phyloP scores from a whole-genome alignment of 2,113 vertebrate species.

The Pungitius pungitius region DNA sequence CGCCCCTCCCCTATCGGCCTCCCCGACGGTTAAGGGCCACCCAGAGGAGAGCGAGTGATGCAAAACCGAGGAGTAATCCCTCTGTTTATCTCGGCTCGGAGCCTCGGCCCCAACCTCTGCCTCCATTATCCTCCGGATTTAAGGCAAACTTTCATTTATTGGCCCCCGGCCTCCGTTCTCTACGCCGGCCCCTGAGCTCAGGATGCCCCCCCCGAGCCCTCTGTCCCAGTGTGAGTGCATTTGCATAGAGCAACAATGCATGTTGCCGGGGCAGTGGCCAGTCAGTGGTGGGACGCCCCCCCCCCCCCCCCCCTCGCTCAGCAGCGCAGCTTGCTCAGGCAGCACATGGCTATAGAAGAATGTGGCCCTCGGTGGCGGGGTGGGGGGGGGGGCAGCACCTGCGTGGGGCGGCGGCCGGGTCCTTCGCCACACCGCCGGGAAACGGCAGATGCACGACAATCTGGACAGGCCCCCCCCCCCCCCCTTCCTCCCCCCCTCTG shows the following conservation, averaged over 20 bases:
- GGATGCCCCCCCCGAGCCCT: constrained; percentile 77
- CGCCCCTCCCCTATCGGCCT: constrained; percentile 32
- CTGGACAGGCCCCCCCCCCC: constrained; percentile 40
- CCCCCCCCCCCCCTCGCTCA: constrained; percentile 37
- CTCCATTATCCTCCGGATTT: constrained; percentile 95
- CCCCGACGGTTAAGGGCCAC: constrained; percentile 95
- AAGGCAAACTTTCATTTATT: constrained; percentile 95
- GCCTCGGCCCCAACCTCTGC: constrained; percentile 92
- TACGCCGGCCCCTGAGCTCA: constrained; percentile 84
- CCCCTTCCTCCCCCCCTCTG: neutral
- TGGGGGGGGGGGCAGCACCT: constrained; percentile 67
- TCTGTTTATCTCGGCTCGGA: constrained; percentile 95
- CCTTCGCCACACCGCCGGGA: constrained; percentile 18
- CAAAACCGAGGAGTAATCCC: constrained; percentile 97
- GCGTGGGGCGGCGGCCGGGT: constrained; percentile 43
- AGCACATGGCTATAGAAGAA: constrained; percentile 78
- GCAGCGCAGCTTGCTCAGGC: constrained; percentile 61
- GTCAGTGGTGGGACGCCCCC: constrained; percentile 74
- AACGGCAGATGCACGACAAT: constrained; percentile 64
- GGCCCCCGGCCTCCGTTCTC: constrained; percentile 85
- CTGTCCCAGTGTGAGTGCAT: constrained; percentile 88
- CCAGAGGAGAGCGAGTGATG: constrained; percentile 96
- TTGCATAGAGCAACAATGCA: constrained; percentile 90
- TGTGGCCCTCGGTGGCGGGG: constrained; percentile 73
- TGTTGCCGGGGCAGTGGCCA: constrained; percentile 85